Evolutionary conservation across 2,888 invertebrate genomes (phyloP).

Genomic region (Notodonta dromedarius): DNA sequence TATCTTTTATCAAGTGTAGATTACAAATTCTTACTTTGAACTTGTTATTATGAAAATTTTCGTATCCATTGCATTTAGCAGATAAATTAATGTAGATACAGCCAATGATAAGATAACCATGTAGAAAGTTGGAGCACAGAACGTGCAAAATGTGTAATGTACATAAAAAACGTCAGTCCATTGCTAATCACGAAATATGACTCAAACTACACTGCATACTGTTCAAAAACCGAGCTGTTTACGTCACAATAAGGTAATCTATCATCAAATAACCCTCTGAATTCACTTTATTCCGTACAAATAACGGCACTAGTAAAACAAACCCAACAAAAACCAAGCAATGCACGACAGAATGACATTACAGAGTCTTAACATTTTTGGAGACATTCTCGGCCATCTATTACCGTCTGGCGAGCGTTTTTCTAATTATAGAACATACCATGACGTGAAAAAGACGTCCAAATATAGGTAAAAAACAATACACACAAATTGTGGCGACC

Average conservation of each 20-base stretch:
- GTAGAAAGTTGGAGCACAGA: slow-evolving; percentile 41
- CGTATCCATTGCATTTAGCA: slow-evolving; percentile 35
- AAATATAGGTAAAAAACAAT: slow-evolving; percentile 80
- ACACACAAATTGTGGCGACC: slow-evolving; percentile 67
- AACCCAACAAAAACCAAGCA: slow-evolving; percentile 40
- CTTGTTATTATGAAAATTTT: slow-evolving; percentile 30
- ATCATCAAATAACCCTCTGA: slow-evolving; percentile 21
- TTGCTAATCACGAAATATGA: slow-evolving; percentile 46
- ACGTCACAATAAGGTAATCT: slow-evolving; percentile 44
- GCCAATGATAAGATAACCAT: slow-evolving; percentile 46
- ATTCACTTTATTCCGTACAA: slow-evolving; percentile 29
- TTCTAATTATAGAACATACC: slow-evolving; percentile 81
- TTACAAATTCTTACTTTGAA: slow-evolving; percentile 32
- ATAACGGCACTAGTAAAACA: slow-evolving; percentile 37
- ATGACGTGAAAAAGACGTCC: slow-evolving; percentile 77
- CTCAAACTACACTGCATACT: slow-evolving; percentile 45
- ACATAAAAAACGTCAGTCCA: slow-evolving; percentile 30
- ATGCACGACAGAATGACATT: slow-evolving; percentile 50
- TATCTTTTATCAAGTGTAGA: slow-evolving; percentile 35
- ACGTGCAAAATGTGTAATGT: slow-evolving; percentile 29
- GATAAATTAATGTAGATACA: slow-evolving; percentile 35
- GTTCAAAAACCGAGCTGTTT: slow-evolving; percentile 40
- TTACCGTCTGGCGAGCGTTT: slow-evolving; percentile 70
- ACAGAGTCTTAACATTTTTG: slow-evolving; percentile 53
- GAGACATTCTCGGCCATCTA: slow-evolving; percentile 64